Conservation (phyloP, 1,140 invertebrate genomes). For the Acyrthosiphon pisum region DNA sequence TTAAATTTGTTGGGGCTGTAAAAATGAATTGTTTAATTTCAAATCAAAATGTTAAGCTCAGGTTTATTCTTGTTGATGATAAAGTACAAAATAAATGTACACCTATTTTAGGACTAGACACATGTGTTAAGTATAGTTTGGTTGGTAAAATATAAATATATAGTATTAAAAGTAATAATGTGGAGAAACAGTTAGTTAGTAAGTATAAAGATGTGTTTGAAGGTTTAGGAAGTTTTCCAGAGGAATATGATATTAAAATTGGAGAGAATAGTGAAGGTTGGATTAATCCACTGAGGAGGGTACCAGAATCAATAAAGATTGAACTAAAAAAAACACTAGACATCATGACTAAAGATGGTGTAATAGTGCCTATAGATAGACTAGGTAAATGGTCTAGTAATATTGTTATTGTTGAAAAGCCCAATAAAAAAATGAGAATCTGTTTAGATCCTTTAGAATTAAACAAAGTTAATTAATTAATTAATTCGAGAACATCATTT, state of each 20-base stretch:
- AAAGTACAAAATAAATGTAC: no score
- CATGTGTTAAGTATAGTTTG: no score
- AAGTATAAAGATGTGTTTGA: slow-evolving; percentile 24
- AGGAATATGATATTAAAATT: not conserved
- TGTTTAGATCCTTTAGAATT: slow-evolving; percentile 62
- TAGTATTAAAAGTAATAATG: no score
- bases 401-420: slow-evolving; percentile 62
- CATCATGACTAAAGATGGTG: not conserved
- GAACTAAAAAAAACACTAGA: slow-evolving; percentile 29
- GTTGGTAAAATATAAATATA: no score
- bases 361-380: slow-evolving; percentile 1
- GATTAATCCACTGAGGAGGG: slow-evolving; percentile 23
- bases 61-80: no score
- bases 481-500: slow-evolving; percentile 29
- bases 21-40: no score
- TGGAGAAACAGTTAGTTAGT: no score
- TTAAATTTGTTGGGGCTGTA: no score
- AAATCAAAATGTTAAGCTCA: no score
- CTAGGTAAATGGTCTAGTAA: slow-evolving; percentile 62
- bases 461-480: slow-evolving; percentile 48
- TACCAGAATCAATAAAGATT: not conserved
- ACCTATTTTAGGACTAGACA: no score
- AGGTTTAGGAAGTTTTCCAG: slow-evolving; percentile 47
- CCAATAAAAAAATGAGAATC: slow-evolving; percentile 61
- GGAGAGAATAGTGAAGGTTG: not conserved